Percentiles rank a stretch among this genome's conserved stretches.
phyloP scores from a whole-genome alignment of 2,113 vertebrate genomes.

The Hemicordylus capensis region DNA sequence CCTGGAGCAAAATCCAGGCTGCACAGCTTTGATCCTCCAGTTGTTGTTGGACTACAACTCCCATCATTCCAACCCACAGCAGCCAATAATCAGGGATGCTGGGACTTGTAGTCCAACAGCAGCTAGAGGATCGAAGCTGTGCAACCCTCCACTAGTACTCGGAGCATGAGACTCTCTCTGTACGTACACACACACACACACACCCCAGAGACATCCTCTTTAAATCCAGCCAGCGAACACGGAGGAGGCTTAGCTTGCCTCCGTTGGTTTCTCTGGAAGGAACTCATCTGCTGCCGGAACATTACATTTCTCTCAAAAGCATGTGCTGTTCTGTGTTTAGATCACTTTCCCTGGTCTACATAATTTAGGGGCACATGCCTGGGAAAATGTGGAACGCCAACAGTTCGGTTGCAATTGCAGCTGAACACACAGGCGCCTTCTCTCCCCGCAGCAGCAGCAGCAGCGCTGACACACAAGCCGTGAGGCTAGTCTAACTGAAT shows the following conservation, averaged over 20 bases:
- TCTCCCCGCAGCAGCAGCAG: not conserved
- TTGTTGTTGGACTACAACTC: too few species aligned
- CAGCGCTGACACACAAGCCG: slow-evolving; percentile 43
- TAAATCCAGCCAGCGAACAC: slow-evolving; percentile 56
- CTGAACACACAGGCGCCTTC: not conserved
- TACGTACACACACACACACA: slow-evolving; percentile 40
- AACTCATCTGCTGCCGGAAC: slow-evolving; percentile 59
- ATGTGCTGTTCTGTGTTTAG: slow-evolving; percentile 57
- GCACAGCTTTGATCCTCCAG: too few species aligned
- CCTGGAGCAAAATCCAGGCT: slow-evolving; percentile 47
- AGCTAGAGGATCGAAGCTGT: too few species aligned
- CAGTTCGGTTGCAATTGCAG: slow-evolving; percentile 52
- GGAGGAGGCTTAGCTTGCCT: slow-evolving; percentile 57
- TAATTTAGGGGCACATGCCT: slow-evolving; percentile 66
- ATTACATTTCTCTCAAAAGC: slow-evolving; percentile 63
- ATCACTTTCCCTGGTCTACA: slow-evolving; percentile 63
- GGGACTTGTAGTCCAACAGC: too few species aligned
- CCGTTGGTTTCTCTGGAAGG: slow-evolving; percentile 65
- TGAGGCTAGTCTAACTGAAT: slow-evolving; percentile 11
- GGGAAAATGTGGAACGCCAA: slow-evolving; percentile 37
- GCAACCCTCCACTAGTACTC: too few species aligned
- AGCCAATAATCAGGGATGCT: too few species aligned
- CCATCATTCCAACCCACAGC: too few species aligned
- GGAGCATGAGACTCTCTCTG: too few species aligned
- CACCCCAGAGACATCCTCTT: not conserved